Base-by-base conservation (phyloP, 30 jellyfish, hydroid and myxozoan genomes). In the Cassiopea andromeda region DNA sequence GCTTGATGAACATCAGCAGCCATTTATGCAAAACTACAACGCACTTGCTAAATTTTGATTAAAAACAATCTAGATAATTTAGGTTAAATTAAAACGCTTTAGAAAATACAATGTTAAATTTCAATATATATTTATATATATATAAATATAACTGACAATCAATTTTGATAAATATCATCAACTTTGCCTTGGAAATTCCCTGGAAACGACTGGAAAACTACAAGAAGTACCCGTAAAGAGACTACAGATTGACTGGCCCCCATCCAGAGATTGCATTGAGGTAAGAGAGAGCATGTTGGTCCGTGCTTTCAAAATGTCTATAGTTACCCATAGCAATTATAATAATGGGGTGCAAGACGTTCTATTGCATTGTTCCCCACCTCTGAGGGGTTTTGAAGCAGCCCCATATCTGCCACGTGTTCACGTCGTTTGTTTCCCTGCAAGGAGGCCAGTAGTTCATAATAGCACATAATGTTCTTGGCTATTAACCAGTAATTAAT, bases 141-240 rank as follows among this genome's bases (percentile, higher is more conserved):
- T 27, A 80, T 80, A 80, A 80, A 80, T 80, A 80, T 80, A 80
- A 47, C 89, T 60, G 68, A 80, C 78, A 60, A 80, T 80, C 79
- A 66, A 78, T 54, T 13, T n/a, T 50, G 89, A 80, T 60, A 80
- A 80, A 80, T 80, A 80, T 38, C 68, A 60, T 80, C 78, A 80
- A 59, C 6, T 80, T 59, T 16, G 45, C 17, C 43, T 60, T 69
- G 60, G 2, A 60, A 19, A 61, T 5, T 43, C 47, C 46, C 69
- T 75, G 17, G 46, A 75, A 75, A 75, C 8, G 84, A n/a, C 13
- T 13, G 84, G 15, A 27, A 70, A 70, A 70, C 79, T 70, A 70
- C 79, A 70, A 70, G 79, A 15, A 19, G 7, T 16, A 70, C 38
- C 79, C 73, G 73, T 2, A 64, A 64, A 9, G 15, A 5, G 8